Conservation (phyloP, 2,888 invertebrate species). For the Acanthosepion lycidas region DNA sequence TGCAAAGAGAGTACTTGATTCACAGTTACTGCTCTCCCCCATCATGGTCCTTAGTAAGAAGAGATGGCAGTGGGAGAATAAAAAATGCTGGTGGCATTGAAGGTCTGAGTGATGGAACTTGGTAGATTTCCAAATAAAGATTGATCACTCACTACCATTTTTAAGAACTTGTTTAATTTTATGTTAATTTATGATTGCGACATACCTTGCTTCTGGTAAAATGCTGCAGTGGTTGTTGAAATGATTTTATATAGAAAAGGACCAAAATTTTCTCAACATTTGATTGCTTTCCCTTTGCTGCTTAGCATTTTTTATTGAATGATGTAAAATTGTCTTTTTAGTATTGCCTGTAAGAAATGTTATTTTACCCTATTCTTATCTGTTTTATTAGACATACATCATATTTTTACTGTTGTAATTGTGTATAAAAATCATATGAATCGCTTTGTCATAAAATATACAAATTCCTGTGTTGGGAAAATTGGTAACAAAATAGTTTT, state of each 20-base stretch:
- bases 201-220: background rate
- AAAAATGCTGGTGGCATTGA: background rate
- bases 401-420: background rate
- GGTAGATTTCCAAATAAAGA: background rate
- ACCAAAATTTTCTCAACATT: background rate
- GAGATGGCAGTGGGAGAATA: background rate
- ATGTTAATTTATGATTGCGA: constrained; percentile 18
- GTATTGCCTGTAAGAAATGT: background rate
- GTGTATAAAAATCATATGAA: background rate
- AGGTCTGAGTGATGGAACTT: background rate
- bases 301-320: background rate
- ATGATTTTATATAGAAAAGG: background rate
- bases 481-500: no score
- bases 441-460: background rate
- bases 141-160: background rate
- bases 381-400: background rate
- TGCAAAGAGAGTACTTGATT: background rate
- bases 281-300: background rate
- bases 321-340: background rate
- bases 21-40: background rate
- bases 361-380: background rate
- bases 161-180: background rate
- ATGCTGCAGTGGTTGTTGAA: background rate
- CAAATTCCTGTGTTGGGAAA: background rate
- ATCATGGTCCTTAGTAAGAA: background rate